Conservation (phyloP, 2,113 vertebrate genomes). For the Microcebus murinus region DNA sequence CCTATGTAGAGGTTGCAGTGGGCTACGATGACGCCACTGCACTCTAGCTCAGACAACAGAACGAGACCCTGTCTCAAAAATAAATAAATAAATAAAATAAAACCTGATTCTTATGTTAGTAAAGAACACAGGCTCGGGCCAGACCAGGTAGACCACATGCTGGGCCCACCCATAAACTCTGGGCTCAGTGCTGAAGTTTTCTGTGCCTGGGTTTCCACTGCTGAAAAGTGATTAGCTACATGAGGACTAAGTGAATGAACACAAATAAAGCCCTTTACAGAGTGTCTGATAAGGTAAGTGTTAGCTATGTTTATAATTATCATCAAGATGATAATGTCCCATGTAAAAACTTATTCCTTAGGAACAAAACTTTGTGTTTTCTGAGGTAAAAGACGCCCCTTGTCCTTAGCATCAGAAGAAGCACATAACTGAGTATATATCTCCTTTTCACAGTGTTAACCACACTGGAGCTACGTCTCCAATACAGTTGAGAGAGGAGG, state of each 20-base stretch:
- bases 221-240: not conserved
- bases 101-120: not conserved
- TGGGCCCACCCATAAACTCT: rapidly evolving
- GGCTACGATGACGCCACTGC: no score
- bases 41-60: no score
- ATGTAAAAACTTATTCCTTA: not conserved
- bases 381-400: not conserved
- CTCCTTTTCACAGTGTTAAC: not conserved
- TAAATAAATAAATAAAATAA: no score
- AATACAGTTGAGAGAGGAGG: not conserved
- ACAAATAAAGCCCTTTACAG: not conserved
- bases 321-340: not conserved
- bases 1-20: no score
- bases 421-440: no score
- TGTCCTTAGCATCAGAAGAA: not conserved
- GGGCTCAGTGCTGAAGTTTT: not conserved
- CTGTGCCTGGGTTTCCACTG: not conserved
- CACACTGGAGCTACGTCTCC: not conserved
- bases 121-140: not conserved
- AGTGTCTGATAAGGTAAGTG: not conserved
- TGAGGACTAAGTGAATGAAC: not conserved
- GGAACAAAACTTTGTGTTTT: not conserved
- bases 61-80: no score
- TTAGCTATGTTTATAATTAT: not conserved
- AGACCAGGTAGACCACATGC: not conserved